phyloP scores from a whole-genome alignment of 2,113 vertebrate species.

The Corythaeola cristata region DNA sequence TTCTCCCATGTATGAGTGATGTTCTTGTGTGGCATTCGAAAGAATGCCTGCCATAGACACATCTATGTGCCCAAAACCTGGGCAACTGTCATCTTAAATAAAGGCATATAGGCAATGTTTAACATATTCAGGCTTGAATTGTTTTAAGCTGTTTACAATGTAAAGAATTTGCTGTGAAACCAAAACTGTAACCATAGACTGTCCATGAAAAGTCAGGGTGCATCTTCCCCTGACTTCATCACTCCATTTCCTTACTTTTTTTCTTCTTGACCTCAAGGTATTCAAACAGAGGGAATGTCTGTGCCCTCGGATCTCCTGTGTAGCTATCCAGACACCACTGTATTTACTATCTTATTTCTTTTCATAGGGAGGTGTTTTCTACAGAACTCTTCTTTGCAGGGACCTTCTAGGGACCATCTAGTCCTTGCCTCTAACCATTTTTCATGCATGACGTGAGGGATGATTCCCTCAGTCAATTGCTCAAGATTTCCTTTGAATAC shows the following conservation, averaged over 20 bases:
- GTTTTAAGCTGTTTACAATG: background rate
- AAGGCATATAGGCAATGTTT: background rate
- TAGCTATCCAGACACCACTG: background rate
- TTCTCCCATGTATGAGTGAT: background rate
- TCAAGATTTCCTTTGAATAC: background rate
- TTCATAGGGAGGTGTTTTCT: background rate
- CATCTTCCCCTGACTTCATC: background rate
- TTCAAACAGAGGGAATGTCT: background rate
- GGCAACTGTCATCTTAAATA: background rate
- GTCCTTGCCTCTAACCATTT: background rate
- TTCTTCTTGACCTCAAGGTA: background rate
- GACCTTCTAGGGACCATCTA: background rate
- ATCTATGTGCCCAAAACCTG: background rate
- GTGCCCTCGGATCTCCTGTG: background rate
- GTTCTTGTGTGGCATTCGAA: background rate
- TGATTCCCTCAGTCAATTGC: background rate
- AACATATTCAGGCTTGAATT: background rate
- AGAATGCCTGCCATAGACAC: background rate
- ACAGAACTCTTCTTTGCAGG: background rate
- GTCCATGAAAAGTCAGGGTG: background rate
- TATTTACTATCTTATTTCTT: background rate
- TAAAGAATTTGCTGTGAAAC: background rate
- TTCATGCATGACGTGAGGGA: background rate
- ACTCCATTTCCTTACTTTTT: background rate
- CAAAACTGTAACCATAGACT: background rate